phyloP scores from a whole-genome alignment of 2,113 vertebrate species.

The Forbesichthys agassizii region DNA sequence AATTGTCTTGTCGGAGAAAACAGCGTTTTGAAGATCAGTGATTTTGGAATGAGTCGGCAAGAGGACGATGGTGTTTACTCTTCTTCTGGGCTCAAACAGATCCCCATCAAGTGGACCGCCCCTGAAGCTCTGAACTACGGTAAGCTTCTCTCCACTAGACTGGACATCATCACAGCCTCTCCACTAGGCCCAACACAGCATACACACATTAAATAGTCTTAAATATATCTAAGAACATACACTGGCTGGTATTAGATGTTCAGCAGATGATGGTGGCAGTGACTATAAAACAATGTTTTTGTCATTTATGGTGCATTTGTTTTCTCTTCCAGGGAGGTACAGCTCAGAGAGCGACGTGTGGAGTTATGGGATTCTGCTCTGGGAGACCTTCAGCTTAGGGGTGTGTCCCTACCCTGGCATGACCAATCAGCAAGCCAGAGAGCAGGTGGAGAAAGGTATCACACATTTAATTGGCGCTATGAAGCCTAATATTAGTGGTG shows the following conservation, averaged over 20 bases:
- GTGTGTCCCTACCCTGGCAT: slow-evolving; percentile 96
- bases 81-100: slow-evolving; percentile 95
- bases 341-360: slow-evolving; percentile 97
- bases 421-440: slow-evolving; percentile 97
- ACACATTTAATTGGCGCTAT: no score
- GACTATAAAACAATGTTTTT: no score
- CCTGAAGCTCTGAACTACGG: slow-evolving; percentile 98
- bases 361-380: slow-evolving; percentile 96
- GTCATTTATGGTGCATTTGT: neutral
- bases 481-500: no score
- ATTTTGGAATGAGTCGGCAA: slow-evolving; percentile 98
- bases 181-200: no score
- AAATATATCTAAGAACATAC: no score
- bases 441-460: slow-evolving; percentile 96
- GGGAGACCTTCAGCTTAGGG: slow-evolving; percentile 97
- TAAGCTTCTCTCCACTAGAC: slow-evolving; percentile 54
- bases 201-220: no score
- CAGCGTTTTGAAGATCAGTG: slow-evolving; percentile 93
- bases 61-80: slow-evolving; percentile 96
- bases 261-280: no score
- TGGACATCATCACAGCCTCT: no score
- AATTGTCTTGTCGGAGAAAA: slow-evolving; percentile 94
- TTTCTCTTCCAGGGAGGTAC: slow-evolving; percentile 84
- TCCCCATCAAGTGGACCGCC: slow-evolving; percentile 99
- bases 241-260: no score